A percentile compares a stretch with the other conserved stretches of the same genome.
These are phyloP conservation scores for Paramuricea clavata DNA, from an alignment of 92 coral and sea anemone genomes.

Conservation along the genomic window DNA sequence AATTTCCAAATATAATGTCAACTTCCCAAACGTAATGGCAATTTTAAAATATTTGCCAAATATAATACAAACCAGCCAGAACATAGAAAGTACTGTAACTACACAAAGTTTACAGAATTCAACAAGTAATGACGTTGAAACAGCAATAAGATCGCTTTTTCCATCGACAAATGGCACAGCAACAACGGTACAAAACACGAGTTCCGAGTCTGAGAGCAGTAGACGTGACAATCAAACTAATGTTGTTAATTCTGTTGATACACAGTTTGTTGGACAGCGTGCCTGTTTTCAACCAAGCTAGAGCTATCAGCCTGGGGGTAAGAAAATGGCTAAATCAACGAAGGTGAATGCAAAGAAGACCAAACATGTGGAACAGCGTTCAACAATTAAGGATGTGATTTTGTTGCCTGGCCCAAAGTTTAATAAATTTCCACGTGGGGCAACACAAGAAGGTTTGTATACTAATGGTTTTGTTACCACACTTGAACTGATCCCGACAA, in stretches of 20 bases:
- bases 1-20: conserved; percentile 15
- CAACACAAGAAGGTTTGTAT: conserved; percentile 16
- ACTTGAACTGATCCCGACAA: conserved; percentile 21
- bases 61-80: not conserved
- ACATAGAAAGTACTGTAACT: not conserved
- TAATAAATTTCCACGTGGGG: conserved; percentile 33
- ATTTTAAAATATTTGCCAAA: no score
- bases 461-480: conserved; percentile 27
- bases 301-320: conserved; percentile 5
- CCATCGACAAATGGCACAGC: conserved; percentile 35
- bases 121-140: not conserved
- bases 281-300: conserved; percentile 14
- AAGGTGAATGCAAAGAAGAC: not conserved
- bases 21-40: not conserved
- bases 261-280: not conserved
- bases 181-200: not conserved
- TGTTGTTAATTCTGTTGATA: conserved; percentile 8
- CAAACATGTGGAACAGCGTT: conserved; percentile 21
- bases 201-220: not conserved
- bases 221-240: not conserved
- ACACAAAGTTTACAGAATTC: conserved; percentile 12
- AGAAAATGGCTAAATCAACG: conserved; percentile 10
- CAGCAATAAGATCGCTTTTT: conserved; percentile 28
- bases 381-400: conserved; percentile 35
- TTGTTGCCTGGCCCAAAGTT: conserved; percentile 33